Evolutionary conservation across 2,888 invertebrate species (phyloP).

Genomic region (Troilus luridus): DNA sequence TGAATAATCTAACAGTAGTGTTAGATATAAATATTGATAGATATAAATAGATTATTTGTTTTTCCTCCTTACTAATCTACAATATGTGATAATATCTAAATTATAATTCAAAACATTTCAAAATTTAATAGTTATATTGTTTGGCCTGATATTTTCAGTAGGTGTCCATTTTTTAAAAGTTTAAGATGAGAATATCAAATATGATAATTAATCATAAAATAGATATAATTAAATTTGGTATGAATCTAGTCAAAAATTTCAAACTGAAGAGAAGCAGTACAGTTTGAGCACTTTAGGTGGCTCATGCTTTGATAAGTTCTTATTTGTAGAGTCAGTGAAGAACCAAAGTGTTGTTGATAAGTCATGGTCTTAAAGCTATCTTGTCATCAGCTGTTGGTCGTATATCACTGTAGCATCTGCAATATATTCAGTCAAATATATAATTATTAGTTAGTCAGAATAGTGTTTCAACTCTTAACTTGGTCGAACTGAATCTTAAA

Average conservation of each 20-base stretch:
- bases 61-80: no score
- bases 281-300: neutral
- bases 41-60: no score
- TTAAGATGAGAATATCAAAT: neutral
- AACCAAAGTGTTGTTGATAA: slow-evolving; percentile 9
- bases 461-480: neutral
- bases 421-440: slow-evolving; percentile 13
- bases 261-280: neutral
- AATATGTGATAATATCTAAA: no score
- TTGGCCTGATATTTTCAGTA: neutral
- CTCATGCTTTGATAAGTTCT: neutral
- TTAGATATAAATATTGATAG: no score
- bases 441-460: neutral
- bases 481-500: neutral
- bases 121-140: neutral
- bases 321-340: slow-evolving; percentile 25
- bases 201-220: neutral
- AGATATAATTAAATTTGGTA: neutral
- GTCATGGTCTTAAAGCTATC: slow-evolving; percentile 10
- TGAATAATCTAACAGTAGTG: no score
- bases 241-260: neutral
- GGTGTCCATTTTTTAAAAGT: neutral
- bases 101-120: no score
- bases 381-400: neutral
- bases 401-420: neutral